Conservation (phyloP, 1,140 invertebrate species). For the Idris sp. region DNA sequence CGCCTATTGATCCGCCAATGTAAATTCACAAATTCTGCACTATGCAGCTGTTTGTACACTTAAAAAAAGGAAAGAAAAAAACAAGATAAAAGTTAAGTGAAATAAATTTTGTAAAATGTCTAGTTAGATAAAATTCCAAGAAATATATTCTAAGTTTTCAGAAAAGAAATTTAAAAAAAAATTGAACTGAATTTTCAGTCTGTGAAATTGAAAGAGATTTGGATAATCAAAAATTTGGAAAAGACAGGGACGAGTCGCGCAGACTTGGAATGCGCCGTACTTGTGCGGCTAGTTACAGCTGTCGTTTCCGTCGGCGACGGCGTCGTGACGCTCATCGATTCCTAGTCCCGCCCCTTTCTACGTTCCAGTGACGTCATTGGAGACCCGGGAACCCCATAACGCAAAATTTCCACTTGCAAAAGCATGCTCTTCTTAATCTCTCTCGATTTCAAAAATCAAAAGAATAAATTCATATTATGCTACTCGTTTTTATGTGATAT, state of each 20-base stretch:
- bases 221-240: constrained; percentile 8
- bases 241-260: constrained; percentile 36
- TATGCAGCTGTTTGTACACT: constrained; percentile 4
- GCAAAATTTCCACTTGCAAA: constrained; percentile 47
- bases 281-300: constrained; percentile 58
- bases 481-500: no score
- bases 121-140: no score
- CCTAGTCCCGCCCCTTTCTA: constrained; percentile 66
- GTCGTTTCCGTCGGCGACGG: constrained; percentile 66
- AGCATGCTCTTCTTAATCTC: constrained; percentile 19
- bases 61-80: no score
- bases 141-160: no score
- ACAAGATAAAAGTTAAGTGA: no score
- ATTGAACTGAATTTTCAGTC: no score
- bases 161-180: no score
- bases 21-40: constrained; percentile 22
- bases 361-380: constrained; percentile 71
- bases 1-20: constrained; percentile 20
- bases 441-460: no score
- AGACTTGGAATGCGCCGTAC: constrained; percentile 32
- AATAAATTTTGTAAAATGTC: no score
- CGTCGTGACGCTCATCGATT: constrained; percentile 74
- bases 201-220: not conserved
- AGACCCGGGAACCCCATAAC: constrained; percentile 65
- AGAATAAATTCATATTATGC: no score